Evolutionary conservation across 2,888 invertebrate species (phyloP), one percentile per base, ranked within the genome.

Genomic region (Aproaerema taeniolella): DNA sequence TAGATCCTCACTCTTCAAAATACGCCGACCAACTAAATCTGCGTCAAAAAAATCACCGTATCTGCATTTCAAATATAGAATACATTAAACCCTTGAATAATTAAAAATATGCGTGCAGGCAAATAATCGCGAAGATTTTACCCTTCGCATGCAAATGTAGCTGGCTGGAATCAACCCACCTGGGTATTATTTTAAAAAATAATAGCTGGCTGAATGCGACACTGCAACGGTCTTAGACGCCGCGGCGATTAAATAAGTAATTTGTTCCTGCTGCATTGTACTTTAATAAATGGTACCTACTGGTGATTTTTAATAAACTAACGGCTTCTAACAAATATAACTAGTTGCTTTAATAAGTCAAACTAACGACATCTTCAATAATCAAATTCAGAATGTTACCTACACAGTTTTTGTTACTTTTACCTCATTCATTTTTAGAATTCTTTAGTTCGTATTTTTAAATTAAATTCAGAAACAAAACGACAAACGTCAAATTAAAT

Each of bases 21-120:
- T 50, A 61, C 74, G 58, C 69, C 60, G 56, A 55, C 55, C 62
- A 55, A 85, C 85, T 85, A 82, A 74, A 53, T 65, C 53, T 53
- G 52, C 52, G 50, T 50, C 45, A 53, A 52, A 58, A 63, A 66
- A 70, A 72, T 64, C 65, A 64, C 65, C 67, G 61, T 58, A 61
- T 74, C 66, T 65, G 62, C 58, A 65, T 70, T 75, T 68, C 54
- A 61, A 64, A 69, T 69, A 62, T 52, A 55, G 81, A 73, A 82
- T 76, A 82, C 61, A 80, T 83, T 82, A 77, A 62, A 82, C 85
- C 86, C 86, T 77, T 82, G 82, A 77, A 86, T 82, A 86, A 86
- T 86, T 86, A 86, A 82, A 85, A 82, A 81, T 81, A 82, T 79
- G 79, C 83, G 83, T 76, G 81, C 75, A 77, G 68, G 64, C 72